Evolutionary conservation across 2,797 vertebrate genomes (phyloP).

Genomic region (Etheostoma nigrum): DNA sequence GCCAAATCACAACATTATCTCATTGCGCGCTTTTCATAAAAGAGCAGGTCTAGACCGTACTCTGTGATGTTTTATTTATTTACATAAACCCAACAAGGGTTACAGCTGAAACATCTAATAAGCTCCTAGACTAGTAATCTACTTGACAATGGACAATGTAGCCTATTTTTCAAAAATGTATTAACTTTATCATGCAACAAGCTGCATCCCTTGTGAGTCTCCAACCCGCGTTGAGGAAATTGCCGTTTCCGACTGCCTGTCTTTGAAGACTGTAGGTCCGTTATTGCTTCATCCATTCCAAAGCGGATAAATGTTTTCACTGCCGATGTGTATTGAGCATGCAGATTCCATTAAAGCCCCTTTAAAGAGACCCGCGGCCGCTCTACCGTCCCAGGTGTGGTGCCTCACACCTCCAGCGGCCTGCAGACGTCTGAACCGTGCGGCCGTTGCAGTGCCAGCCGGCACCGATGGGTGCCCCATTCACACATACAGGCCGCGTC

Average conservation of each 20-base stretch:
- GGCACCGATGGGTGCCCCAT: slow-evolving; percentile 71
- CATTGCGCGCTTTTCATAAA: too few species aligned
- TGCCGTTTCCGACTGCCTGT: slow-evolving; percentile 53
- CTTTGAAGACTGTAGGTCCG: slow-evolving; percentile 70
- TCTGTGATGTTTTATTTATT: too few species aligned
- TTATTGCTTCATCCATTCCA: slow-evolving; percentile 73
- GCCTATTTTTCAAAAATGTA: too few species aligned
- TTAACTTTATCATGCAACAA: neutral
- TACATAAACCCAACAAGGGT: too few species aligned
- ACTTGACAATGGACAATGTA: too few species aligned
- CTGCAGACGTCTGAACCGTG: slow-evolving; percentile 79
- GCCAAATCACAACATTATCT: too few species aligned
- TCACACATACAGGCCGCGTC: slow-evolving; percentile 73
- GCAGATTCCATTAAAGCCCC: slow-evolving; percentile 81
- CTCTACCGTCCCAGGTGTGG: slow-evolving; percentile 72
- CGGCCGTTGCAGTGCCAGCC: slow-evolving; percentile 78
- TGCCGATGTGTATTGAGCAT: slow-evolving; percentile 85
- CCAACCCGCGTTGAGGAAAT: slow-evolving; percentile 46
- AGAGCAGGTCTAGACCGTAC: too few species aligned
- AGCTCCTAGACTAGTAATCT: too few species aligned
- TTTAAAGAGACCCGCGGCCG: slow-evolving; percentile 64
- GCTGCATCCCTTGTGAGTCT: neutral
- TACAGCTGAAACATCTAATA: neutral
- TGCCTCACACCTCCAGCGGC: slow-evolving; percentile 75
- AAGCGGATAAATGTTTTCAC: slow-evolving; percentile 83